These are phyloP conservation scores for Hylaeus volcanicus DNA, from an alignment of 1,140 invertebrate species.

Conservation along the genomic window DNA sequence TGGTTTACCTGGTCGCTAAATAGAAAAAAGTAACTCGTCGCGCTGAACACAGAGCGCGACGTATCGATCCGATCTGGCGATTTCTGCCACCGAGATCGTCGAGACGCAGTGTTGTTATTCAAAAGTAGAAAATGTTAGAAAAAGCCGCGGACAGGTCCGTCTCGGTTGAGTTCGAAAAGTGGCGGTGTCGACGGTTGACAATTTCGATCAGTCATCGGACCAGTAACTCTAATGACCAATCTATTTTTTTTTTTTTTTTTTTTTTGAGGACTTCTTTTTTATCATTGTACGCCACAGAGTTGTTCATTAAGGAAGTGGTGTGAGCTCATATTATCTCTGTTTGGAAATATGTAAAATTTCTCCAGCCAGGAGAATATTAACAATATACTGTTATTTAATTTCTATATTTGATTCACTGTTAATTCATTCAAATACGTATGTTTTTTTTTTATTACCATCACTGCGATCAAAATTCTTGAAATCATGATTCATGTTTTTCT, in stretches of 20 bases:
- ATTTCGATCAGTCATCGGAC: neutral
- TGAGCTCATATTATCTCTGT: too few species aligned
- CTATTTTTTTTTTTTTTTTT: too few species aligned
- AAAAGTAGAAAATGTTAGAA: conserved; percentile 54
- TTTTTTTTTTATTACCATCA: too few species aligned
- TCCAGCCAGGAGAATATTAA: too few species aligned
- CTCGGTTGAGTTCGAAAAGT: neutral
- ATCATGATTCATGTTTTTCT: too few species aligned
- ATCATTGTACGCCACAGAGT: neutral
- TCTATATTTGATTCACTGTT: too few species aligned
- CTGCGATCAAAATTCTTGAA: too few species aligned
- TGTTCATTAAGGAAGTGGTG: too few species aligned
- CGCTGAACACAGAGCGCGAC: neutral
- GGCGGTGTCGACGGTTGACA: neutral
- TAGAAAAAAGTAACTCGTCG: neutral
- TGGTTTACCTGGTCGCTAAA: neutral
- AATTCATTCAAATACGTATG: too few species aligned
- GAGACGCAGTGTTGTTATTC: conserved; percentile 35
- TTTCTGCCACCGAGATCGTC: conserved; percentile 17
- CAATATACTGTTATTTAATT: too few species aligned
- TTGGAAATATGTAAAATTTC: too few species aligned
- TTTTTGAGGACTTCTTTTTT: neutral
- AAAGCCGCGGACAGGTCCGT: conserved; percentile 21
- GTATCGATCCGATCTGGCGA: conserved; percentile 9
- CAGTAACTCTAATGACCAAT: too few species aligned